Evolutionary conservation across 2,113 vertebrate species (phyloP).

Genomic region (Thunnus thynnus): DNA sequence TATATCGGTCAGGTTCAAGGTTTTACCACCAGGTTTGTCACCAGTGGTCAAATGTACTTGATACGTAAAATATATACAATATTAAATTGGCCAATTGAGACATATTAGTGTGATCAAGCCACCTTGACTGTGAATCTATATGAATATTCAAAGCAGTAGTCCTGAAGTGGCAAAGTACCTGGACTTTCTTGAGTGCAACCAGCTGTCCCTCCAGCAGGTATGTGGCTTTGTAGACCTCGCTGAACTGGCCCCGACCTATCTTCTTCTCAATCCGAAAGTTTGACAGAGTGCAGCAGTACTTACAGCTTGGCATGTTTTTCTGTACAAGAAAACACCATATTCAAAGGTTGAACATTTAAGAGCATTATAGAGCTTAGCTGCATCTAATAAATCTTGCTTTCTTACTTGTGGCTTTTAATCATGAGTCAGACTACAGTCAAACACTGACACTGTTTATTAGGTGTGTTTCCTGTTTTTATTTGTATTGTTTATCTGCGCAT

Average conservation of each 20-base stretch:
- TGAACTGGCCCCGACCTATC: slow-evolving; percentile 95
- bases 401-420: too few relatives aligned
- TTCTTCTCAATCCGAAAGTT: slow-evolving; percentile 96
- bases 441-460: not conserved
- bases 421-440: not conserved
- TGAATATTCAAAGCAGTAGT: not conserved
- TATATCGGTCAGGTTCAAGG: too few relatives aligned
- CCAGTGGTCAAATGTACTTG: too few relatives aligned
- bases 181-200: slow-evolving; percentile 95
- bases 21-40: too few relatives aligned
- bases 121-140: not conserved
- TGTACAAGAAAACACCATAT: slow-evolving; percentile 21
- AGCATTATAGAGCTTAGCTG: too few relatives aligned
- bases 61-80: too few relatives aligned
- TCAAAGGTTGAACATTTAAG: not conserved
- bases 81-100: too few relatives aligned
- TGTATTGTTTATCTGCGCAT: too few relatives aligned
- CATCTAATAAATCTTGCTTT: too few relatives aligned
- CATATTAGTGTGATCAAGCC: too few relatives aligned
- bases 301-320: slow-evolving; percentile 62
- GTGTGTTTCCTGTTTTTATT: too few relatives aligned
- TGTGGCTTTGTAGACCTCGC: slow-evolving; percentile 94
- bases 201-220: slow-evolving; percentile 91
- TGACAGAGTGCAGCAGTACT: slow-evolving; percentile 81
- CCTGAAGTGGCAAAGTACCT: slow-evolving; percentile 81